phyloP scores from a whole-genome alignment of 2,797 vertebrate genomes.

The Hyperoplus immaculatus region DNA sequence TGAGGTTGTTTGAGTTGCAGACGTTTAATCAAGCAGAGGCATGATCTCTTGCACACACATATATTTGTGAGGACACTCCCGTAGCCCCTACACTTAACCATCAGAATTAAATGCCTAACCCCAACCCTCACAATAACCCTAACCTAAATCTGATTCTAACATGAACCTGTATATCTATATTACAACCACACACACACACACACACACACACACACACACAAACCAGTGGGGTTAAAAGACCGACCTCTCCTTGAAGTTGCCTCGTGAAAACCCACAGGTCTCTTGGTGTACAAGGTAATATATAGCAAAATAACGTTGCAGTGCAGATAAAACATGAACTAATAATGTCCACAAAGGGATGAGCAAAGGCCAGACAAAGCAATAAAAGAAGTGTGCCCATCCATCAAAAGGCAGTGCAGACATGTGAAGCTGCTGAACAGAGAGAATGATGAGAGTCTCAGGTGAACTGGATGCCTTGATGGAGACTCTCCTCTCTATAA shows the following conservation, averaged over 20 bases:
- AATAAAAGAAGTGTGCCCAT: conserved; percentile 73
- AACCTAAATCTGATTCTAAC: too few species aligned
- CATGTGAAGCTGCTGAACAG: conserved; percentile 57
- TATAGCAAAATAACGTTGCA: conserved; percentile 54
- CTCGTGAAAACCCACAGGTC: conserved; percentile 25
- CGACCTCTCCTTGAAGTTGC: conserved; percentile 61
- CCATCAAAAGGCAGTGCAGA: conserved; percentile 59
- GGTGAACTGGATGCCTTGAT: conserved; percentile 69
- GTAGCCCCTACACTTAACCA: too few species aligned
- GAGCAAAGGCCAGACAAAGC: conserved; percentile 78
- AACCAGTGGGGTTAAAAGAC: background rate
- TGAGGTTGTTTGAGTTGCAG: conserved; percentile 60
- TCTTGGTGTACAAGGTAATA: conserved; percentile 38
- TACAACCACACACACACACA: conserved; percentile 9
- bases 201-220: conserved; percentile 1
- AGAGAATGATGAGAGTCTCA: conserved; percentile 71
- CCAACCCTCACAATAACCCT: too few species aligned
- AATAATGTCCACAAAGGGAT: conserved; percentile 67
- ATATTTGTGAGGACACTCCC: too few species aligned
- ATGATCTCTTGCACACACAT: conserved; percentile 38
- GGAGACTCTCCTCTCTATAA: conserved; percentile 67
- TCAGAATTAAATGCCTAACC: too few species aligned
- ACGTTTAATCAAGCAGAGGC: conserved; percentile 70
- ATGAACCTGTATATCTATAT: too few species aligned
- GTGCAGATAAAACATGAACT: conserved; percentile 65